Evolutionary conservation across 2,888 invertebrate species (phyloP).

Genomic region (Plusia festucae): DNA sequence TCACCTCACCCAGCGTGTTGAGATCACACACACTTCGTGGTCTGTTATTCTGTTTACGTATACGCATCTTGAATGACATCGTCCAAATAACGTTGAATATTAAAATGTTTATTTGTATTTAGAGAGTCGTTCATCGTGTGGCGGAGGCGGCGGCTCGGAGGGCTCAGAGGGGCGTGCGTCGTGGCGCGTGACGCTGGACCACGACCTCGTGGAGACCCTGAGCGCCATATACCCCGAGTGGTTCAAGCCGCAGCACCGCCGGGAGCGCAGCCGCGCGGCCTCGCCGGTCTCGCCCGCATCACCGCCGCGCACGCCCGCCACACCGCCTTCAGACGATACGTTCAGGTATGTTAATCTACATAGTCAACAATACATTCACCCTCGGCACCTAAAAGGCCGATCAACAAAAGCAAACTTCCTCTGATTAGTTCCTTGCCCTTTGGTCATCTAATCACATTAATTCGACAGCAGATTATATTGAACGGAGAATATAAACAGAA

Average conservation of each 20-base stretch:
- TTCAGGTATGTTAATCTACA: constrained; percentile 71
- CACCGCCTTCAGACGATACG: constrained; percentile 82
- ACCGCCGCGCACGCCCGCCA: constrained; percentile 74
- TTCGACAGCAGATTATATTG: too few species aligned
- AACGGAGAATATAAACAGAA: too few species aligned
- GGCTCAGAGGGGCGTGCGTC: constrained; percentile 92
- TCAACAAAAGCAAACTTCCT: too few species aligned
- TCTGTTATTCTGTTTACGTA: constrained; percentile 32
- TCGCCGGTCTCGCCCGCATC: constrained; percentile 78
- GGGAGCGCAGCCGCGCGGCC: constrained; percentile 80
- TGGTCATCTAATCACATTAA: too few species aligned
- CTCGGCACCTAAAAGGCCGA: too few species aligned
- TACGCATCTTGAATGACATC: constrained; percentile 32
- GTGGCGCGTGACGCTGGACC: constrained; percentile 97
- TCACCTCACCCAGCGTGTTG: constrained; percentile 49
- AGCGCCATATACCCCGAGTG: constrained; percentile 98
- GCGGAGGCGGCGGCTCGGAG: constrained; percentile 93
- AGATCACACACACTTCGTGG: constrained; percentile 52
- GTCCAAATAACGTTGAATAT: constrained; percentile 17
- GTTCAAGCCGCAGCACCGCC: constrained; percentile 92
- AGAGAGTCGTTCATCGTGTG: constrained; percentile 94
- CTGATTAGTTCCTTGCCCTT: too few species aligned
- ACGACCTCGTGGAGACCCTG: constrained; percentile 97
- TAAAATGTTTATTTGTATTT: constrained; percentile 65
- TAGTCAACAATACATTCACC: background rate